Percentiles rank a stretch among this genome's conserved stretches.
phyloP scores from a whole-genome alignment of 2,888 invertebrate species.

The Phengaris arion region DNA sequence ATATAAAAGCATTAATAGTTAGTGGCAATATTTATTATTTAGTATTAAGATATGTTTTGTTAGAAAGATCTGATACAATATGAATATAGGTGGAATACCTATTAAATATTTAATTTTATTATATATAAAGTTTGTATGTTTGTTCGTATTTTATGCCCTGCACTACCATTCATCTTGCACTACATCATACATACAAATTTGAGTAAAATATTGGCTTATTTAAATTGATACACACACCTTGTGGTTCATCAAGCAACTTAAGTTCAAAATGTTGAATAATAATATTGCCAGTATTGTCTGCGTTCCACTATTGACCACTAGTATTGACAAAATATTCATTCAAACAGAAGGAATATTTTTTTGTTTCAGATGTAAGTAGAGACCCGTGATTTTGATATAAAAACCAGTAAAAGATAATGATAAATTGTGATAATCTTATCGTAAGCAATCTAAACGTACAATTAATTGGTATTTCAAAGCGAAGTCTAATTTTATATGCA shows the following conservation, averaged over 20 bases:
- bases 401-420: not conserved
- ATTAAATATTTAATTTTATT: not conserved
- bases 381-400: not conserved
- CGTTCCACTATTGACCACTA: not conserved
- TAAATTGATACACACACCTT: not conserved
- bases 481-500: slow-evolving; percentile 8
- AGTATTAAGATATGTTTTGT: slow-evolving; percentile 16
- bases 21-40: slow-evolving; percentile 16
- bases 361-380: not conserved
- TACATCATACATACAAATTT: not conserved
- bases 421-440: slow-evolving; percentile 27
- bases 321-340: not conserved
- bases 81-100: not conserved
- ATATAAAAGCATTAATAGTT: not conserved
- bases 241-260: not conserved
- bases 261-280: not conserved
- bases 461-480: slow-evolving; percentile 27
- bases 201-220: not conserved
- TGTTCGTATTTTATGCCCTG: not conserved
- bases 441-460: slow-evolving; percentile 31
- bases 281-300: not conserved
- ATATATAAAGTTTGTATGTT: not conserved
- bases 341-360: not conserved
- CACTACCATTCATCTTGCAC: too few species aligned
- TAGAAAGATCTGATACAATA: slow-evolving; percentile 24